Evolutionary conservation across 2,888 invertebrate species (phyloP).

Genomic region (Nasonia oneida): DNA sequence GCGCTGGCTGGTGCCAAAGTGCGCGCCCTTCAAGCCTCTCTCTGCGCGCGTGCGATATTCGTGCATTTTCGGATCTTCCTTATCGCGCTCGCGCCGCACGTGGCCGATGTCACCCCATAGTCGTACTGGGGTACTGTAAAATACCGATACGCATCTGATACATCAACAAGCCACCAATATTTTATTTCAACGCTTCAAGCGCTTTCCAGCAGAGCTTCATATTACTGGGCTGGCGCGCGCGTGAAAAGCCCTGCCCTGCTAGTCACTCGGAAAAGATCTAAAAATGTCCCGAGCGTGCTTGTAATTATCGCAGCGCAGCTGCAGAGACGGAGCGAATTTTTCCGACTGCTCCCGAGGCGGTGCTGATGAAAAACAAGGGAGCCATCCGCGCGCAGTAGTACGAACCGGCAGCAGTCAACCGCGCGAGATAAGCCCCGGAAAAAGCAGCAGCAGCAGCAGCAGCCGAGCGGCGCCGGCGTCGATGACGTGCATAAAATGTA

Average conservation of each 20-base stretch:
- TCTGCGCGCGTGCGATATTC: neutral
- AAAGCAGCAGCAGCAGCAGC: neutral
- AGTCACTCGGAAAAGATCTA: no score
- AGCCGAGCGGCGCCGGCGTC: no score
- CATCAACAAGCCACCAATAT: neutral
- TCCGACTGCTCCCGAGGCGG: slow-evolving; percentile 15
- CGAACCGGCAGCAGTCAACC: slow-evolving; percentile 64
- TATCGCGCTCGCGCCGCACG: slow-evolving; percentile 17
- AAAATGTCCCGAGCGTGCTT: neutral
- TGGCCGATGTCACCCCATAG: neutral
- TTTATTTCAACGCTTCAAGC: neutral
- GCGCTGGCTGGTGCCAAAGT: neutral
- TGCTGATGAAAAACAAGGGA: slow-evolving; percentile 63
- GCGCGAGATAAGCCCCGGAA: slow-evolving; percentile 9
- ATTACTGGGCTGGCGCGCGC: no score
- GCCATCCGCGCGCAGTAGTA: slow-evolving; percentile 57
- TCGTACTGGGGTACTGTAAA: slow-evolving; percentile 1
- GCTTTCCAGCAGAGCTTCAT: neutral
- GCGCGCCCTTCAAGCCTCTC: neutral
- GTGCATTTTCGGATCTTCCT: slow-evolving; percentile 18
- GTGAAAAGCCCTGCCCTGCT: no score
- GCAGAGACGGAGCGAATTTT: neutral
- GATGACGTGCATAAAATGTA: slow-evolving; percentile 13
- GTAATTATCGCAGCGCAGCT: neutral
- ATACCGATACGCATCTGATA: neutral